phyloP scores from a whole-genome alignment of 2,113 vertebrate species.

The Lepidothrix coronata region DNA sequence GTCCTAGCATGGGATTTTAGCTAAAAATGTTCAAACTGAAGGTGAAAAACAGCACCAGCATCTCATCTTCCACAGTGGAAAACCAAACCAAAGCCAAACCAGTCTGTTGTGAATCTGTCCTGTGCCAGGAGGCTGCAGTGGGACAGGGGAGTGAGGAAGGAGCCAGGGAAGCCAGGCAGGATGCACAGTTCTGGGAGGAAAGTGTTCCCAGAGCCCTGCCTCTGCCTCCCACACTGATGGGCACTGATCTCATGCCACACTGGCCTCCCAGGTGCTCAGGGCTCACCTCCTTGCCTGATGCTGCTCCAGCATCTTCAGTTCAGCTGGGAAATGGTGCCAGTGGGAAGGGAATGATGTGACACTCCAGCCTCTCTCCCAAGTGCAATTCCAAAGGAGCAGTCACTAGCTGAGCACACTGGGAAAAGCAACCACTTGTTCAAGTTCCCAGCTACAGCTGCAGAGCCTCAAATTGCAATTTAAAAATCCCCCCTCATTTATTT shows the following conservation, averaged over 20 bases:
- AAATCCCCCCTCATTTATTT: background rate
- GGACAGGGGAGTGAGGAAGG: background rate
- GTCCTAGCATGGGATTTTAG: background rate
- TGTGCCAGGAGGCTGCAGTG: background rate
- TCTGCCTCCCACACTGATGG: background rate
- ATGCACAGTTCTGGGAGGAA: background rate
- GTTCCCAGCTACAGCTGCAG: background rate
- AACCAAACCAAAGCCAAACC: background rate
- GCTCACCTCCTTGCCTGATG: background rate
- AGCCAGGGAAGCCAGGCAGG: background rate
- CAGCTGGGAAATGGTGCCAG: background rate
- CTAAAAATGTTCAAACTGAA: constrained; percentile 7
- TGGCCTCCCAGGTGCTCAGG: background rate
- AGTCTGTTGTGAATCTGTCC: background rate
- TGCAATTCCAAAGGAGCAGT: background rate
- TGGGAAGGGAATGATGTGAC: background rate
- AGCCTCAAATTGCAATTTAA: background rate
- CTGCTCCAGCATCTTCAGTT: background rate
- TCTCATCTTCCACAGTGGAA: background rate
- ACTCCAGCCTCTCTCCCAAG: background rate
- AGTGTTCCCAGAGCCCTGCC: background rate
- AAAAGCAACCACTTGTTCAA: background rate
- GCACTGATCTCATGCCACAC: background rate
- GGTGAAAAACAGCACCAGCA: background rate
- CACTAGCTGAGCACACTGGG: background rate